Conservation (phyloP, 2,888 invertebrate genomes). For the Diachrysia chrysitis region DNA sequence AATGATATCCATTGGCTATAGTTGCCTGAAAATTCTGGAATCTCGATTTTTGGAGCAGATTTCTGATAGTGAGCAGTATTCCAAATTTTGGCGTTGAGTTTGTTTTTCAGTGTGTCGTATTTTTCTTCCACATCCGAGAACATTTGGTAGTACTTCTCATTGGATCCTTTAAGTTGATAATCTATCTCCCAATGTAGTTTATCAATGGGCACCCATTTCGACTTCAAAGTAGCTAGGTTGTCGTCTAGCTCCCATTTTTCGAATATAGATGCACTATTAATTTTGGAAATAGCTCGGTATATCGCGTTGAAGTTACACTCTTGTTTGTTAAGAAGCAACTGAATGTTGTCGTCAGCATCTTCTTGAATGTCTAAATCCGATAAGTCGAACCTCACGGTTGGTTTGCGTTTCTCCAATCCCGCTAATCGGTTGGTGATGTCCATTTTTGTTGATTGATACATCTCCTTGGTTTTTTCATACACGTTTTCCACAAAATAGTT, state of each 20-base stretch:
- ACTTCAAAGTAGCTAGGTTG: background rate
- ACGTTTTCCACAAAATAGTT: constrained; percentile 10
- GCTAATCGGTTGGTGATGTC: background rate
- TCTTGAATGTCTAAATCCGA: background rate
- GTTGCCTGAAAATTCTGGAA: constrained; percentile 22
- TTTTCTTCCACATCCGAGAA: constrained; percentile 13
- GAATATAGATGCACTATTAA: background rate
- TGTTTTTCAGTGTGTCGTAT: constrained; percentile 15
- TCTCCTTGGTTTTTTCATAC: constrained; percentile 14
- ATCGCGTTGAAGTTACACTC: constrained; percentile 21
- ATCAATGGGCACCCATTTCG: constrained; percentile 16
- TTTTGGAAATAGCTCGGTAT: constrained; percentile 10
- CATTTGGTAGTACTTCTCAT: background rate
- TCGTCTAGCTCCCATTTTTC: constrained; percentile 16
- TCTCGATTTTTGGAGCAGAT: constrained; percentile 16
- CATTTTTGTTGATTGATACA: constrained; percentile 11
- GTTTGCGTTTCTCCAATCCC: too few species aligned
- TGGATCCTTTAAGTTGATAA: constrained; percentile 8
- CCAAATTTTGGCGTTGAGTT: constrained; percentile 18
- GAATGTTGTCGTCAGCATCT: background rate
- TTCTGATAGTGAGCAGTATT: constrained; percentile 9
- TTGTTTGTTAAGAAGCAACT: constrained; percentile 18
- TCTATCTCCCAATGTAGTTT: constrained; percentile 25
- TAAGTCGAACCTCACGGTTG: constrained; percentile 11
- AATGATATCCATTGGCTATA: constrained; percentile 18